Base-by-base conservation (phyloP, 1,140 invertebrate genomes). In the Cyrtorhinus lividipennis region DNA sequence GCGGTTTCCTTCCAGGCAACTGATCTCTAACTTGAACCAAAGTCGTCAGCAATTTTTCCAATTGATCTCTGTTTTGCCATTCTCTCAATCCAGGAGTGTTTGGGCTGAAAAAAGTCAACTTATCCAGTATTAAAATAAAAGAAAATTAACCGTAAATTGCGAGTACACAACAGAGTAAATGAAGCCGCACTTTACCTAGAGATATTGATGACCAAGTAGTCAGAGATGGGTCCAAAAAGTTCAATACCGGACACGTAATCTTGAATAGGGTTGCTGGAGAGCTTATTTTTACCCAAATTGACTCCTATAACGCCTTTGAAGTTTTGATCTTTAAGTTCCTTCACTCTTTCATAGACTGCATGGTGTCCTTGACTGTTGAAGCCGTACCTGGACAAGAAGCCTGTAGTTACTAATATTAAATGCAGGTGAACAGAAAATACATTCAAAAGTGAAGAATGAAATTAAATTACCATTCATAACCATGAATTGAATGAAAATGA, bases 351-450 rank as follows among this genome's bases (percentile, higher is more conserved):
- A 38, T 81, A 78, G 0, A 92, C 87, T 56, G 69, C 68, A 18
- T 88, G 77, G 72, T 96, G 90, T 0, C 96, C 96, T 68, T 92
- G 83, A 75, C 92, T 98, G 73, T 99, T 99, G 70, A 99, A 99
- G 8, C 96, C 93, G 78, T 88, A 90, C 64, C 79, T 80, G 65
- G 56, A 68, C 70, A 59, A 46, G 18, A 64, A n/a, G n/a, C n/a
- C n/a, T n/a, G n/a, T n/a, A n/a, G n/a, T n/a, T n/a, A 2, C n/a
- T 60, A n/a, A 57, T 57, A 57, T 57, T 8, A 22, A 24, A 57
- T 23, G 22, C 2, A 22, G 2, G 22, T 24, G 22, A 8, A 8
- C 10, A 10, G 8, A 10, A 56, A n/a, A n/a, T n/a, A n/a, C n/a
- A n/a, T n/a, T n/a, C n/a, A n/a, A n/a, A n/a, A n/a, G n/a, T n/a